A percentile compares a stretch with the other conserved stretches of the same genome.
Evolutionary conservation across 2,888 invertebrate species (phyloP).

Genomic region (Trissonchulus latispiculum): DNA sequence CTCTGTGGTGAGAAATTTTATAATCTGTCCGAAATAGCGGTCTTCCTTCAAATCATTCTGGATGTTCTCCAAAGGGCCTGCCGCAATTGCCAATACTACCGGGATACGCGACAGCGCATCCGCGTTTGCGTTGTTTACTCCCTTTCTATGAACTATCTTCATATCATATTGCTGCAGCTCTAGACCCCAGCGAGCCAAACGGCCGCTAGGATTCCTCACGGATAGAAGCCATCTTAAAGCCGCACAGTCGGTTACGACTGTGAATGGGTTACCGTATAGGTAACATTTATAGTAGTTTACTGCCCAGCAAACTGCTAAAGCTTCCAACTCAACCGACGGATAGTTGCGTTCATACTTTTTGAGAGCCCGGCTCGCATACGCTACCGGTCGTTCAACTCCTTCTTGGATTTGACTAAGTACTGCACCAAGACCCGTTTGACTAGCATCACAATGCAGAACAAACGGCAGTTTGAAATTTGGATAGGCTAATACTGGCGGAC

Average conservation of each 20-base stretch:
- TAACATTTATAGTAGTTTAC: neutral
- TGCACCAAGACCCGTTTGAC: neutral
- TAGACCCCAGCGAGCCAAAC: conserved; percentile 47
- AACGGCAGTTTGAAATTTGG: conserved; percentile 1
- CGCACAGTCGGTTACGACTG: neutral
- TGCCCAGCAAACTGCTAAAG: neutral
- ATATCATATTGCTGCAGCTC: conserved; percentile 43
- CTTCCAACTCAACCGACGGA: neutral
- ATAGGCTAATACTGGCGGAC: neutral
- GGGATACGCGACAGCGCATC: conserved; percentile 41
- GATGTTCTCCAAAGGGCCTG: neutral
- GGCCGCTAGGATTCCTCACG: conserved; percentile 45
- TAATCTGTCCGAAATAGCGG: neutral
- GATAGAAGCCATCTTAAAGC: conserved; percentile 20
- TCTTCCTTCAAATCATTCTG: neutral
- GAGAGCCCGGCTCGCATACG: neutral
- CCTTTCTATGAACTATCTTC: conserved; percentile 42
- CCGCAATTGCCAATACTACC: neutral
- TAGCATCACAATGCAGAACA: conserved; percentile 3
- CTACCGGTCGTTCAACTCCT: neutral
- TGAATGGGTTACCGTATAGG: neutral
- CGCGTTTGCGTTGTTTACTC: conserved; percentile 42
- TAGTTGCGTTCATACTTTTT: neutral
- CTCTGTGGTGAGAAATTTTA: neutral
- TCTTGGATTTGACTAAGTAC: neutral